These are phyloP conservation scores for Rhipidura dahli DNA, from an alignment of 2,113 vertebrate genomes.

Conservation along the genomic window DNA sequence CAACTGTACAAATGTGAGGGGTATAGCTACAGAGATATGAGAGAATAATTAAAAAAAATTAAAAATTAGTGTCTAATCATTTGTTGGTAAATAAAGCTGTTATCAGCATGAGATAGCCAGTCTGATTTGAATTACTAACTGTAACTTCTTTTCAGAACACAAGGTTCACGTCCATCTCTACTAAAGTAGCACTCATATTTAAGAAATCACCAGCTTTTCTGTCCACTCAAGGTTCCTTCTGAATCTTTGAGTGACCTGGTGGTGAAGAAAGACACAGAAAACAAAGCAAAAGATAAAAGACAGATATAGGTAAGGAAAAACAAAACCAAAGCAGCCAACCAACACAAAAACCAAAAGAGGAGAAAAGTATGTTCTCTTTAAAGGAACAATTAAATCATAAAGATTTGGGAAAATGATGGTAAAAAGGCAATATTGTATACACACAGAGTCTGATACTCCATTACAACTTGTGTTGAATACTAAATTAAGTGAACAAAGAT, in stretches of 20 bases:
- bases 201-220: neutral
- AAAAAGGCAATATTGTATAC: neutral
- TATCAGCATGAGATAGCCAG: neutral
- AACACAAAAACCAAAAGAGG: neutral
- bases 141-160: neutral
- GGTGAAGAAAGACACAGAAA: neutral
- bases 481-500: neutral
- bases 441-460: neutral
- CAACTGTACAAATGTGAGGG: neutral
- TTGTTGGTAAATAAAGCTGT: neutral
- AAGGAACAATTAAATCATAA: neutral
- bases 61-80: neutral
- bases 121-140: neutral
- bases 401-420: neutral
- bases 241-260: neutral
- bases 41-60: neutral
- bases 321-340: neutral
- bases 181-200: neutral
- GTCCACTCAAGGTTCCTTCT: neutral
- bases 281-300: neutral
- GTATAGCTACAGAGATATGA: neutral
- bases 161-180: neutral
- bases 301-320: neutral
- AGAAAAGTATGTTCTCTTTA: neutral
- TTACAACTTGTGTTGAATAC: neutral